These are phyloP conservation scores for Andrena marginata DNA, from an alignment of 2,888 invertebrate species.

Conservation along the genomic window DNA sequence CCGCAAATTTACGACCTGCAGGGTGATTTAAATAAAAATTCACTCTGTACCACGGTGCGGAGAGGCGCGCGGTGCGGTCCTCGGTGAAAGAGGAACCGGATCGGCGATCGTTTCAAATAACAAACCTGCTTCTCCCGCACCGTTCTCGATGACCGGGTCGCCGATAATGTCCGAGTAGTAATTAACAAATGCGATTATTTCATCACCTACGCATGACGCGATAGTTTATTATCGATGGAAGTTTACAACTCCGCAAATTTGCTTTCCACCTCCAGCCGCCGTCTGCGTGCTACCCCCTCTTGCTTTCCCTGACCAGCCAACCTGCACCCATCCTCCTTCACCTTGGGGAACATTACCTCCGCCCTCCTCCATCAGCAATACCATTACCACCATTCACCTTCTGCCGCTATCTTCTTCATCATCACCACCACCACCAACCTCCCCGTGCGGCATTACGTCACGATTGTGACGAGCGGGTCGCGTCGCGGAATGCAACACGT, in stretches of 20 bases:
- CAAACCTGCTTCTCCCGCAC: not conserved
- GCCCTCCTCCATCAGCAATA: not conserved
- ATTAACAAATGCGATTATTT: constrained; percentile 68
- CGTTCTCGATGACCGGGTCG: constrained; percentile 19
- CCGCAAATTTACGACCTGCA: no score
- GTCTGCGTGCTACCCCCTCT: constrained; percentile 8
- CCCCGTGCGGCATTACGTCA: not conserved
- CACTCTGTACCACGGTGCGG: no score
- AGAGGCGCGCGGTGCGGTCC: no score
- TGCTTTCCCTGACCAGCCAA: constrained; percentile 44
- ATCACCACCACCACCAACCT: not conserved
- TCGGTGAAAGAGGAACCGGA: no score
- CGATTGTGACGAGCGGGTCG: no score
- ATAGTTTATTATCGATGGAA: constrained; percentile 46
- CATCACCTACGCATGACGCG: constrained; percentile 47
- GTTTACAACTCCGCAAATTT: constrained; percentile 60
- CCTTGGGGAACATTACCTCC: constrained; percentile 1
- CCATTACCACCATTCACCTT: not conserved
- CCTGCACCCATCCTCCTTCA: not conserved
- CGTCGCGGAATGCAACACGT: no score
- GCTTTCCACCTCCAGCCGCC: constrained; percentile 6
- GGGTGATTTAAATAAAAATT: no score
- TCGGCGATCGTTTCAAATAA: no score
- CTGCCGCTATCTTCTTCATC: not conserved
- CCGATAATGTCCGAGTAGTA: constrained; percentile 41